Evolutionary conservation across 2,113 vertebrate genomes (phyloP).

Genomic region (Urocitellus parryii): DNA sequence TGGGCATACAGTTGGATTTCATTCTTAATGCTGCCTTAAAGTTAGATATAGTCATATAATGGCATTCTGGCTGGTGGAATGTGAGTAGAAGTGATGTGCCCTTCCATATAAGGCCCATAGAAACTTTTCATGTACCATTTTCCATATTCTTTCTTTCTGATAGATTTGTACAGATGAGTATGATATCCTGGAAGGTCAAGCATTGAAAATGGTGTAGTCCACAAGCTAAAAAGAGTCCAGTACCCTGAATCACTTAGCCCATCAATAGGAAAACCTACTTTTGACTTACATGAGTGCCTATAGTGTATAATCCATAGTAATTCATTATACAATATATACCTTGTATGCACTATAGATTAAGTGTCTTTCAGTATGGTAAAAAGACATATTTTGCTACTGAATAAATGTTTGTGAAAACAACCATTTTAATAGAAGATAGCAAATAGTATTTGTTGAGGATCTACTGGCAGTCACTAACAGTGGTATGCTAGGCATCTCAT

Average conservation of each 20-base stretch:
- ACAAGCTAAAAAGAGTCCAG: background rate
- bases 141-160: background rate
- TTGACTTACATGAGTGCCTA: background rate
- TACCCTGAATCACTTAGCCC: background rate
- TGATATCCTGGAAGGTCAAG: background rate
- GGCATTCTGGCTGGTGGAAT: background rate
- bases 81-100: background rate
- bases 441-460: background rate
- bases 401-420: background rate
- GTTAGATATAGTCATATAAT: background rate
- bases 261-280: conserved; percentile 3
- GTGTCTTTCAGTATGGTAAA: background rate
- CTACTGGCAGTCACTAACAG: background rate
- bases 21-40: background rate
- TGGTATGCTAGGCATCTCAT: background rate
- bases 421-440: background rate
- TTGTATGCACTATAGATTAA: background rate
- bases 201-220: background rate
- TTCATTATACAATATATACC: background rate
- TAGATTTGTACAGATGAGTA: background rate
- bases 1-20: background rate
- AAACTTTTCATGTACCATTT: background rate
- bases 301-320: background rate
- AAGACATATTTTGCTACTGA: background rate
- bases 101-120: background rate